Evolutionary conservation across 2,797 vertebrate species (phyloP).

Genomic region (Darevskia mixta): DNA sequence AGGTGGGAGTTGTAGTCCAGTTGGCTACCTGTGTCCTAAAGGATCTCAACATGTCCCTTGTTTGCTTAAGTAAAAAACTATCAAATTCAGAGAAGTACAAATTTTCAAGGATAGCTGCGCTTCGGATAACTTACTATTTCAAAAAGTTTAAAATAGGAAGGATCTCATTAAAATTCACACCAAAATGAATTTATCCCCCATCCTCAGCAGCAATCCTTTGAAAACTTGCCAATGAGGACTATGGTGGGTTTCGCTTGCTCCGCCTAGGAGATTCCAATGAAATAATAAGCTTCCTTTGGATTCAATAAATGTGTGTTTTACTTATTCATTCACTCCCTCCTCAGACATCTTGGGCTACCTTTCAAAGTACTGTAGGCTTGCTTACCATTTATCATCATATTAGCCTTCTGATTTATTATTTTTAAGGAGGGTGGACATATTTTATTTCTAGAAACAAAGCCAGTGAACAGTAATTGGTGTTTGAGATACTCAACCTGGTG

Average conservation of each 20-base stretch:
- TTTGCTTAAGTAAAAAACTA: too few species aligned
- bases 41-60: neutral
- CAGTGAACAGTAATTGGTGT: neutral
- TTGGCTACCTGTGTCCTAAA: too few species aligned
- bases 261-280: neutral
- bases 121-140: too few species aligned
- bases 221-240: neutral
- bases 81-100: too few species aligned
- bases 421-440: too few species aligned
- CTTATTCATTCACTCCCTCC: neutral
- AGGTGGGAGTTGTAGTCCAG: too few species aligned
- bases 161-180: too few species aligned
- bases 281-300: neutral
- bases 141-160: too few species aligned
- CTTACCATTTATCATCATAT: too few species aligned
- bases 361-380: neutral
- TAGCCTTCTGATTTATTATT: too few species aligned
- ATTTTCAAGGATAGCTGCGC: too few species aligned
- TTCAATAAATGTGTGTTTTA: neutral
- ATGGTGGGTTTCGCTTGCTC: neutral
- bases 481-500: neutral
- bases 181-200: too few species aligned
- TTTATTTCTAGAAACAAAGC: neutral
- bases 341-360: neutral
- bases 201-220: neutral